These are phyloP conservation scores for Xestia rhomboidea DNA, from an alignment of 2,888 invertebrate genomes.

Conservation along the genomic window DNA sequence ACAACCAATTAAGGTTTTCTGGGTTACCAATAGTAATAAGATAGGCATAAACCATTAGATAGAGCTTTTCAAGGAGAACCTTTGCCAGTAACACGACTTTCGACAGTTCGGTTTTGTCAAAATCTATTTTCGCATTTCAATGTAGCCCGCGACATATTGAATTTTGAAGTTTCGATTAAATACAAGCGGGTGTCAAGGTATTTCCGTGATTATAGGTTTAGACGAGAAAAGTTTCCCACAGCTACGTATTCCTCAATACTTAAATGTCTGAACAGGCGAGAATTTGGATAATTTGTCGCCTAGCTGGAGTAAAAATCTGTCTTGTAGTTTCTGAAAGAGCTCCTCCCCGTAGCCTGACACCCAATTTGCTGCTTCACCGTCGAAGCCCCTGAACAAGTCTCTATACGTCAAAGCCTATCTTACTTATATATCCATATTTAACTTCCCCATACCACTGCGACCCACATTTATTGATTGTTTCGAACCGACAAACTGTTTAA, in stretches of 20 bases:
- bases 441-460: not conserved
- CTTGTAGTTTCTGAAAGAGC: not conserved
- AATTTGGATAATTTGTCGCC: not conserved
- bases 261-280: not conserved
- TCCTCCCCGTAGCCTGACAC: not conserved
- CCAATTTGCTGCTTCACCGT: not conserved
- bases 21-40: too few relatives aligned
- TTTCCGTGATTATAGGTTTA: not conserved
- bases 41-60: too few relatives aligned
- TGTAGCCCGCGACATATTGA: not conserved
- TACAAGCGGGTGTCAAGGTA: not conserved
- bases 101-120: not conserved
- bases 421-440: constrained; percentile 12
- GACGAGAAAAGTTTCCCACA: not conserved
- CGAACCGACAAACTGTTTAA: not conserved
- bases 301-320: not conserved
- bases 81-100: too few relatives aligned
- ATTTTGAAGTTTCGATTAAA: not conserved
- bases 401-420: not conserved
- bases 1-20: too few relatives aligned
- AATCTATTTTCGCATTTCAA: not conserved
- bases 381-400: not conserved
- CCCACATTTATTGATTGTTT: constrained; percentile 17
- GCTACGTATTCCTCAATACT: not conserved
- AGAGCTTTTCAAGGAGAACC: too few relatives aligned